Evolutionary conservation across 2,113 vertebrate species (phyloP).

Genomic region (Ascaphus truei): DNA sequence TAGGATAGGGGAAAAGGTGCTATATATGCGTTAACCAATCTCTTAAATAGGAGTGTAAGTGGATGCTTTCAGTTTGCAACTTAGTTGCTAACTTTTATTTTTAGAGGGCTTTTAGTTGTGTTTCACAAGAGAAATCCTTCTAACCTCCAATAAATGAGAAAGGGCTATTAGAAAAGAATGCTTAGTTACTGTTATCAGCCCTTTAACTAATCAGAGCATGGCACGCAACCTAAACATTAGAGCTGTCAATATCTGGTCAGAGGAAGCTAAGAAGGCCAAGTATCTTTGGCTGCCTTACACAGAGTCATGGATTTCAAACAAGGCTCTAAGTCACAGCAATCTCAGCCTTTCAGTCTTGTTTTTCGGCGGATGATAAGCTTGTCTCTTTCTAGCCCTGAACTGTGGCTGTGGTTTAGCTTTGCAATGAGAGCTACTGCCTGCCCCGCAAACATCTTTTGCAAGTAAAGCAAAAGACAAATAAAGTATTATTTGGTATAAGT

Average conservation of each 20-base stretch:
- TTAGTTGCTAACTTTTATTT: no score
- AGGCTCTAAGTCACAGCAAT: slow-evolving; percentile 73
- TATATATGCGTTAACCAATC: no score
- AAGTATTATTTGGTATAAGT: slow-evolving; percentile 72
- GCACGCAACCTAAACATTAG: slow-evolving; percentile 76
- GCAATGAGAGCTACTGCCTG: slow-evolving; percentile 68
- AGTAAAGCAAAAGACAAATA: slow-evolving; percentile 70
- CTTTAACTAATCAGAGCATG: slow-evolving; percentile 63
- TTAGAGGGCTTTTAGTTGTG: no score
- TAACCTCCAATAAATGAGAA: slow-evolving; percentile 60
- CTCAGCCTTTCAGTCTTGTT: slow-evolving; percentile 62
- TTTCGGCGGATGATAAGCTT: slow-evolving; percentile 72
- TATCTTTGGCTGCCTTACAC: slow-evolving; percentile 52
- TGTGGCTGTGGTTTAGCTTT: slow-evolving; percentile 67
- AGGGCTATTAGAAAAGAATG: slow-evolving; percentile 60
- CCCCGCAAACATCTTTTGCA: slow-evolving; percentile 65
- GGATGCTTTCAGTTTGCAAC: no score
- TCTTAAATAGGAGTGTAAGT: no score
- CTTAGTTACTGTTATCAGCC: slow-evolving; percentile 57
- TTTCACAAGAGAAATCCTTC: slow-evolving; percentile 33
- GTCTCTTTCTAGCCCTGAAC: slow-evolving; percentile 68
- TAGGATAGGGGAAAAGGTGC: no score
- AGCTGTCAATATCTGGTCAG: slow-evolving; percentile 60
- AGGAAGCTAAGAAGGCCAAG: slow-evolving; percentile 50
- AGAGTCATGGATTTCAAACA: slow-evolving; percentile 75